These are phyloP conservation scores for Apostichopus parvimensis DNA, from an alignment of 35 echinoderm and acorn worm species.

Conservation along the genomic window DNA sequence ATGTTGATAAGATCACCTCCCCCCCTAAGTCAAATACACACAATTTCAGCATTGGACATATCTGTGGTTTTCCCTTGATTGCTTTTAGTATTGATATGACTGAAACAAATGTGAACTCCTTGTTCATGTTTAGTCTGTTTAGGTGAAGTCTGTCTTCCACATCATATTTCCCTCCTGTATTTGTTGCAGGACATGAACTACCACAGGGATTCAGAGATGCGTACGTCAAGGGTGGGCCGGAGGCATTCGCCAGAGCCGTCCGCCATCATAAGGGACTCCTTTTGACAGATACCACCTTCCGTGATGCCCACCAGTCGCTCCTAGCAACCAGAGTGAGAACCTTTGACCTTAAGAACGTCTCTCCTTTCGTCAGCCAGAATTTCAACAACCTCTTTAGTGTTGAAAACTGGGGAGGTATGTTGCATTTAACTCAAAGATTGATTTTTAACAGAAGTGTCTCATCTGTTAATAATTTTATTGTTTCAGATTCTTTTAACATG, in stretches of 20 bases:
- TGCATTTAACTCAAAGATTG: too few species aligned
- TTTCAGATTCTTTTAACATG: too few species aligned
- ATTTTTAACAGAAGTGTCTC: too few species aligned
- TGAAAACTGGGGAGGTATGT: conserved; percentile 99
- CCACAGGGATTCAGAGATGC: conserved; percentile 77
- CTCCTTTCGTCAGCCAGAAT: conserved; percentile 89
- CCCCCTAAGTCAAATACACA: too few species aligned
- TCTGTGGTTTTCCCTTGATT: too few species aligned
- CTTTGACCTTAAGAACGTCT: conserved; percentile 93
- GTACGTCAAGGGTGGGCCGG: conserved; percentile 75
- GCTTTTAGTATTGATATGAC: too few species aligned
- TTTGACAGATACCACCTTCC: conserved; percentile 89
- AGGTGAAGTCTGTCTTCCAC: too few species aligned
- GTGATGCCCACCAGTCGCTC: conserved; percentile 97
- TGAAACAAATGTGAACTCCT: too few species aligned
- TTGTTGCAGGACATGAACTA: neutral
- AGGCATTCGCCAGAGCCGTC: conserved; percentile 92
- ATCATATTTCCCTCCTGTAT: neutral
- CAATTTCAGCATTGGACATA: too few species aligned
- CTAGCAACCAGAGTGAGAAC: conserved; percentile 96
- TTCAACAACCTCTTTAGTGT: conserved; percentile 93
- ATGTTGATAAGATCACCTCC: too few species aligned
- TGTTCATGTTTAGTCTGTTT: too few species aligned
- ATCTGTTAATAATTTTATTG: too few species aligned
- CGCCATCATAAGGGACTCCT: conserved; percentile 84